Percentiles rank a stretch among this genome's conserved stretches.
Conservation (phyloP, 2,113 vertebrate genomes). For the Salvelinus sp. region DNA sequence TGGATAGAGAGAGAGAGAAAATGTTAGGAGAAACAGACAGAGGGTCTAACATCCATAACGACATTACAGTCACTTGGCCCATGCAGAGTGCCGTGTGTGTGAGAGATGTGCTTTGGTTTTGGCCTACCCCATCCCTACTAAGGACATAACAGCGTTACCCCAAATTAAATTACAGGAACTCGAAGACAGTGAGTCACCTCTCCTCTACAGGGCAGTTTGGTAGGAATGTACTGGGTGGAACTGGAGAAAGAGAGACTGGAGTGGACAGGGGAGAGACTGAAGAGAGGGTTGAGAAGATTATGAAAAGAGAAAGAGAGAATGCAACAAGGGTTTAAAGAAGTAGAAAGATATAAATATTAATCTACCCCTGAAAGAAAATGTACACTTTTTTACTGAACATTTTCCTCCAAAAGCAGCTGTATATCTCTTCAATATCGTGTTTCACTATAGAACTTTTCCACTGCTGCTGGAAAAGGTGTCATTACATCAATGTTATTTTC, state of each 20-base stretch:
- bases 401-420: no score
- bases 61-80: constrained; percentile 31
- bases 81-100: constrained; percentile 2
- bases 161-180: constrained; percentile 59
- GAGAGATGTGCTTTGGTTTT: not conserved
- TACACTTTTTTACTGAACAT: no score
- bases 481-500: not conserved
- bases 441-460: not conserved
- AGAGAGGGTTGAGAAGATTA: not conserved
- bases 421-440: no score
- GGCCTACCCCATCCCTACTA: constrained; percentile 23
- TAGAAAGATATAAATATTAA: not conserved
- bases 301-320: not conserved
- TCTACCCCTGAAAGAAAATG: not conserved
- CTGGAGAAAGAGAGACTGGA: not conserved
- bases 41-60: constrained; percentile 41
- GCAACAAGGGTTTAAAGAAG: not conserved
- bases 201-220: constrained; percentile 32
- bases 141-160: constrained; percentile 53
- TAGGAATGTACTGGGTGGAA: constrained; percentile 56
- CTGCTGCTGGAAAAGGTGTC: not conserved
- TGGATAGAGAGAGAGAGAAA: not conserved
- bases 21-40: constrained; percentile 1
- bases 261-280: not conserved
- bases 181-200: constrained; percentile 50